phyloP scores from a whole-genome alignment of 2,113 vertebrate species.

The Catharus fuscescens region DNA sequence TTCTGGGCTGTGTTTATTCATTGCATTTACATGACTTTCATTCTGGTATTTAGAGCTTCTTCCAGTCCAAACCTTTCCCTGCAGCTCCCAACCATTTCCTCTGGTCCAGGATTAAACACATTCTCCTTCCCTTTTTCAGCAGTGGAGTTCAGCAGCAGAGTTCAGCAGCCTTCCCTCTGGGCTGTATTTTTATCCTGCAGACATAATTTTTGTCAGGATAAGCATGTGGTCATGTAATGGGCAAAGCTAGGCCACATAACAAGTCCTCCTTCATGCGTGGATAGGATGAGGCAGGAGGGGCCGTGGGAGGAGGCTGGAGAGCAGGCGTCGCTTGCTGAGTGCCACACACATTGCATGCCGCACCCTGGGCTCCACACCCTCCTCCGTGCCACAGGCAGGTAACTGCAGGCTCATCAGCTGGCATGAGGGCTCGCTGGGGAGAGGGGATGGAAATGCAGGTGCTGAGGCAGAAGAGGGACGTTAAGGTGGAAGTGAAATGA shows the following conservation, averaged over 20 bases:
- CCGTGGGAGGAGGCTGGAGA: background rate
- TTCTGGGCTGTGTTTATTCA: background rate
- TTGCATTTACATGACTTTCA: background rate
- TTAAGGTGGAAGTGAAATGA: background rate
- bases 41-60: background rate
- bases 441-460: background rate
- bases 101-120: background rate
- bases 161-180: background rate
- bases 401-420: background rate
- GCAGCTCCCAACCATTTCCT: background rate
- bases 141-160: accelerated
- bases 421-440: background rate
- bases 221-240: accelerated
- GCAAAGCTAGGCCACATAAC: accelerated
- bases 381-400: background rate
- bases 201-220: background rate
- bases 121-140: background rate
- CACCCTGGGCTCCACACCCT: background rate
- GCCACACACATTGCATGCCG: accelerated
- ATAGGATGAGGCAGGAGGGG: accelerated
- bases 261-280: background rate
- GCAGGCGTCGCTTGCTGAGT: background rate
- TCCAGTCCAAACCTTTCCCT: background rate
- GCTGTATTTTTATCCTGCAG: background rate
- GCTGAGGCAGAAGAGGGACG: background rate